Evolutionary conservation across 2,888 invertebrate genomes (phyloP), one percentile per base, ranked within the genome.

Genomic region (Slavum lentiscoides): DNA sequence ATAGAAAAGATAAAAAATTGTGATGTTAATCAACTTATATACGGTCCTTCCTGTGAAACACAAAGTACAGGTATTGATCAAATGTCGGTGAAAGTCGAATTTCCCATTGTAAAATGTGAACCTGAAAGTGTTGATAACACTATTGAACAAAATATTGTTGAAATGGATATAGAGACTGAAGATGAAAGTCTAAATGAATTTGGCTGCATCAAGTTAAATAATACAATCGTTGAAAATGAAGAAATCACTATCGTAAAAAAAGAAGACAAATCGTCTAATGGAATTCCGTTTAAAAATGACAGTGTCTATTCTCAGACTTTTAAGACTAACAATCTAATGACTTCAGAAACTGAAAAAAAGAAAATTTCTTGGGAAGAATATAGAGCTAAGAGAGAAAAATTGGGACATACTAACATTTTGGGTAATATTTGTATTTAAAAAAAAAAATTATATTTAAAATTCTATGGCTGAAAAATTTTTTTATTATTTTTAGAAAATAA

Each of bases 311-410:
- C 58, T 64, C 69, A 69, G 2, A 55, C 55, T 55, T 30, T 2
- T 37, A n/a, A 6, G 11, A 13, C 21, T 64, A 66, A 55, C n/a
- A 66, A 55, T 21, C 55, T 17, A 37, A 21, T 17, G 2, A 75
- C 19, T 39, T 17, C 23, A 9, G 75, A 75, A 72, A 80, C 55
- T 15, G 80, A 80, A n/a, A 80, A 80, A 64, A 80, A 80, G 55
- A 80, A 80, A 72, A 80, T 80, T 49, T 72, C 80, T 0, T 72
- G 70, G 80, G 80, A 80, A 72, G 80, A 80, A 43, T 80, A 55
- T 30, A 80, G 64, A 58, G 80, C 80, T 43, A 80, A 80, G 55
- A 72, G 64, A 80, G 80, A 23, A 21, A 80, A 72, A 64, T 43
- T 75, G 11, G 23, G 62, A 21, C 58, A 70, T 13, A 21, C 55